Evolutionary conservation across 2,888 invertebrate genomes (phyloP), one percentile per base, ranked within the genome.

Genomic region (Cremastobaeus sp.): DNA sequence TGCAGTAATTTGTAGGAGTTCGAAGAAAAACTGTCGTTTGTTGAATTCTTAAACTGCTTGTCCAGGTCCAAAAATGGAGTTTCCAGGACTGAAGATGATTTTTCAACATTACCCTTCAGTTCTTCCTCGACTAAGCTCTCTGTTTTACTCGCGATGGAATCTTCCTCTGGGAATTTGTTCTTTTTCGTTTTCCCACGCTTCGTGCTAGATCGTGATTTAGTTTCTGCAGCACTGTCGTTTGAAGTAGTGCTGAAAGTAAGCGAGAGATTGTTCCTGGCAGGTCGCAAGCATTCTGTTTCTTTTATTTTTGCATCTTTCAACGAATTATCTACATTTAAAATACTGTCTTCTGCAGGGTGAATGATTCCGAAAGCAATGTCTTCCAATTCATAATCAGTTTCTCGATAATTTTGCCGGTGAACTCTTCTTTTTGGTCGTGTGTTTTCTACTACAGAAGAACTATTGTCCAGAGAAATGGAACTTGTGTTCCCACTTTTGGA

Each of bases 351-450:
- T n/a, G 65, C n/a, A n/a, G n/a, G n/a, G n/a, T n/a, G n/a, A n/a
- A n/a, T n/a, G n/a, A n/a, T n/a, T n/a, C n/a, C 74, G n/a, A 74
- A 70, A 1, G 65, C 8, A 21, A 65, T 66, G 21, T 74, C 74
- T 2, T 79, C 79, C 15, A 77, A 76, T 15, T 79, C 78, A 9
- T 57, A 34, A 28, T 77, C 79, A 8, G 74, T 74, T 21, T 79
- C 78, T 5, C 60, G 69, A 12, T 80, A 77, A 59, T 76, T 77
- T 1, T 76, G 78, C 9, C 76, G 78, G 1, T 74, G 17, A 15
- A 76, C 48, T 28, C 69, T 76, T 28, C 81, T 68, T 15, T 69
- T 80, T 4, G 80, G 78, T 48, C 59, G 50, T n/a, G 18, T 15
- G 14, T 11, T 47, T 43, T 57, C 60, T 2, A 12, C 6, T 9